Conservation (phyloP, 2,113 vertebrate genomes). For the Ctenomys sociabilis region DNA sequence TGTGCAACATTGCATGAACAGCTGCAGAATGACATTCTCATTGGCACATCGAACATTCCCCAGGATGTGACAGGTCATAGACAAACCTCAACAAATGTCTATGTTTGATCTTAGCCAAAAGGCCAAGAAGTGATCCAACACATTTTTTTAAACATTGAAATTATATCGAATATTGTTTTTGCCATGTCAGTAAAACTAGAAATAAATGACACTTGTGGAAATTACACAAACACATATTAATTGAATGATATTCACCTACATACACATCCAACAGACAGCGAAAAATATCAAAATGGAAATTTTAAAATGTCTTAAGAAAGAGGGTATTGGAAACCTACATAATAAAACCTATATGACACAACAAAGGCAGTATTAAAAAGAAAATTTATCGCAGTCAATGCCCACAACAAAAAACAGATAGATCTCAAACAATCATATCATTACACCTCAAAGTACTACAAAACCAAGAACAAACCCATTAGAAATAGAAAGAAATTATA, state of each 20-base stretch:
- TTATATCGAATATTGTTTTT: background rate
- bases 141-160: background rate
- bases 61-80: background rate
- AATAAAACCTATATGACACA: background rate
- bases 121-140: too few species aligned
- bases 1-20: background rate
- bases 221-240: background rate
- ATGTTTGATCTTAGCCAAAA: too few species aligned
- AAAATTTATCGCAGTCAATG: background rate
- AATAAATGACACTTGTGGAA: background rate
- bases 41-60: background rate
- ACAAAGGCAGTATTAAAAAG: background rate
- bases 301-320: background rate
- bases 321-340: background rate
- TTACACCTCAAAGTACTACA: background rate
- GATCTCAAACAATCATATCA: background rate
- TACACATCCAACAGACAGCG: background rate
- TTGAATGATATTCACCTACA: background rate
- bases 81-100: background rate
- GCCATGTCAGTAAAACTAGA: background rate
- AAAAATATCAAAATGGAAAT: background rate
- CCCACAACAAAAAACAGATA: background rate
- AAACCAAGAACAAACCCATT: background rate
- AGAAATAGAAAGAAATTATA: background rate
- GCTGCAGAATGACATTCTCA: too few species aligned